These are phyloP conservation scores for Coracopsis vasa DNA, from an alignment of 2,113 vertebrate genomes.

Conservation along the genomic window DNA sequence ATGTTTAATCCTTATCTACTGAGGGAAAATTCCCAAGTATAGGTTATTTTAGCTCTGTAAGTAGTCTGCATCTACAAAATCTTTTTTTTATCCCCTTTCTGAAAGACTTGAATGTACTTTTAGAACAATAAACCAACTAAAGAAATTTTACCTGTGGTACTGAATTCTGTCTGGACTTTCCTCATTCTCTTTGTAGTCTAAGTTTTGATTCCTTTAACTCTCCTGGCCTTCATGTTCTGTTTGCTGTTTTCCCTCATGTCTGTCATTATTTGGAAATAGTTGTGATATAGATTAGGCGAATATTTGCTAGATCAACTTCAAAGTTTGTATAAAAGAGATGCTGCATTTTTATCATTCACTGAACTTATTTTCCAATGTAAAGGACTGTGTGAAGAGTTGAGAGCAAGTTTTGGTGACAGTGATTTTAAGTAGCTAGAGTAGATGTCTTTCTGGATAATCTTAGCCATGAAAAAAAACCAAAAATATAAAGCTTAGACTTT, in stretches of 20 bases:
- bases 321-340: neutral
- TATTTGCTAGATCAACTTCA: neutral
- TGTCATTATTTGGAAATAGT: neutral
- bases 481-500: neutral
- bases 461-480: neutral
- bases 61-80: neutral
- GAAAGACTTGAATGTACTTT: neutral
- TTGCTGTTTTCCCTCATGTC: neutral
- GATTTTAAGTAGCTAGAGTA: neutral
- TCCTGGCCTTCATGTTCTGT: neutral
- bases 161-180: neutral
- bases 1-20: neutral
- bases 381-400: neutral
- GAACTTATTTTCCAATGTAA: neutral
- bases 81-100: neutral
- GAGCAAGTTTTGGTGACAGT: neutral
- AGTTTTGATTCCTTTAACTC: neutral
- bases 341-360: neutral
- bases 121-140: neutral
- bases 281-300: neutral
- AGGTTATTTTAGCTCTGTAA: neutral
- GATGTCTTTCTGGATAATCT: neutral
- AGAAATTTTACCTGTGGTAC: neutral
- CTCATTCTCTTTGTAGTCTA: neutral
- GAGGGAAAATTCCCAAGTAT: neutral